These are phyloP conservation scores for Sacculina carcini DNA, from an alignment of 2,888 invertebrate species.

Conservation along the genomic window DNA sequence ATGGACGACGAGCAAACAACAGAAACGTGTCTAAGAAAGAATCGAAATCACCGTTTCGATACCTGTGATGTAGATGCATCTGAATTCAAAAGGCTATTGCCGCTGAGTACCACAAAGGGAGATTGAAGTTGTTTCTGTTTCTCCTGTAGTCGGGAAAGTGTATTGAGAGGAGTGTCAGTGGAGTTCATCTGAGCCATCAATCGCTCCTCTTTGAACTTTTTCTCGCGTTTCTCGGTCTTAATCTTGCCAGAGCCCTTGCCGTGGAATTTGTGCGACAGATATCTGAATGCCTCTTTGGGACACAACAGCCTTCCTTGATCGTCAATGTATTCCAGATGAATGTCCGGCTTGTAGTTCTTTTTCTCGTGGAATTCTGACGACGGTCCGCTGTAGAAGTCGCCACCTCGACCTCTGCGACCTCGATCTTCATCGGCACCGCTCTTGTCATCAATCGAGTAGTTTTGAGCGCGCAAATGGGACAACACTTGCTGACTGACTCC, in stretches of 20 bases:
- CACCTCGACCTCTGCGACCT: slow-evolving; percentile 25
- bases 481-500: slow-evolving; percentile 24
- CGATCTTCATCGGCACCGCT: slow-evolving; percentile 53
- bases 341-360: slow-evolving; percentile 63
- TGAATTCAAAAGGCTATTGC: slow-evolving; percentile 30
- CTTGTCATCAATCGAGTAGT: slow-evolving; percentile 54
- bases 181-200: slow-evolving; percentile 94
- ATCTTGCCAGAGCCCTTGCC: slow-evolving; percentile 98
- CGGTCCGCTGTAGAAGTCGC: slow-evolving; percentile 53
- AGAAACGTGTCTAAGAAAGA: background rate
- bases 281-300: slow-evolving; percentile 79
- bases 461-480: slow-evolving; percentile 47
- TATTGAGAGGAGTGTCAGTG: slow-evolving; percentile 87
- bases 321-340: slow-evolving; percentile 89
- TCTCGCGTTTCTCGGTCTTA: slow-evolving; percentile 75
- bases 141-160: slow-evolving; percentile 71
- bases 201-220: slow-evolving; percentile 22
- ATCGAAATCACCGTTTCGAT: background rate
- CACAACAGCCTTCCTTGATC: slow-evolving; percentile 75
- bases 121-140: slow-evolving; percentile 86
- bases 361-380: slow-evolving; percentile 78
- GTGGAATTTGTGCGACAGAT: slow-evolving; percentile 93
- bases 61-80: slow-evolving; percentile 1
- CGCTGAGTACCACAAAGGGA: slow-evolving; percentile 73
- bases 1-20: no score